Conservation (phyloP, 2,113 vertebrate species). For the Menidia beryllina region DNA sequence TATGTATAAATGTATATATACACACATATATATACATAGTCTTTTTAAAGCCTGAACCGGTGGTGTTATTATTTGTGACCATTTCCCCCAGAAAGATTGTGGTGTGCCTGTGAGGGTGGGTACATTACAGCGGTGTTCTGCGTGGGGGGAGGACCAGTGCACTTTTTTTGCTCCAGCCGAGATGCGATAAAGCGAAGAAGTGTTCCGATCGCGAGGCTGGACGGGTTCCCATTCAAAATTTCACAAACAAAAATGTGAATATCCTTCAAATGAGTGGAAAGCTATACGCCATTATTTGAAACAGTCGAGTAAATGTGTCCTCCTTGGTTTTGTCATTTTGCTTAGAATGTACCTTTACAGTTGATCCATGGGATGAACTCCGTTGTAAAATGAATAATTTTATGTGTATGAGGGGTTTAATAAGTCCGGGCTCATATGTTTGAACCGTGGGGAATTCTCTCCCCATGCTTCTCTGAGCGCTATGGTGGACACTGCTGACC, state of each 20-base stretch:
- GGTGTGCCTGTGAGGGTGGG: constrained; percentile 29
- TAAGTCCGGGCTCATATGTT: constrained; percentile 3
- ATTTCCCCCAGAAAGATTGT: constrained; percentile 28
- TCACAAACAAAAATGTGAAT: constrained; percentile 44
- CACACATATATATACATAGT: constrained; percentile 66
- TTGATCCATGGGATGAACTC: constrained; percentile 12
- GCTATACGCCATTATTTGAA: not conserved
- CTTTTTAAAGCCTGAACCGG: constrained; percentile 47
- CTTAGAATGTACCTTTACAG: constrained; percentile 20
- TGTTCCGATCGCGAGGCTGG: constrained; percentile 11
- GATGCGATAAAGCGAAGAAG: too few relatives aligned
- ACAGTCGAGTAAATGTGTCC: too few relatives aligned
- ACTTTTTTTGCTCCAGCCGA: too few relatives aligned
- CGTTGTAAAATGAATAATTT: constrained; percentile 23
- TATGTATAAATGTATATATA: too few relatives aligned
- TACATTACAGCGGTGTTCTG: constrained; percentile 11
- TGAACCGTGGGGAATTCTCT: not conserved
- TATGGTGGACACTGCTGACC: not conserved
- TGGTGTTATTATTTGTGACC: constrained; percentile 60
- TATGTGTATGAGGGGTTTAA: constrained; percentile 6
- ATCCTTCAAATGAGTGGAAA: constrained; percentile 57
- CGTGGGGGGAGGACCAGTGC: not conserved
- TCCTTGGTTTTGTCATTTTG: constrained; percentile 4
- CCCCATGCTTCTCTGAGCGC: constrained; percentile 6
- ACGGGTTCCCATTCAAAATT: constrained; percentile 14